Conservation (phyloP, 2,113 vertebrate species). For the Cygnus buccinator region DNA sequence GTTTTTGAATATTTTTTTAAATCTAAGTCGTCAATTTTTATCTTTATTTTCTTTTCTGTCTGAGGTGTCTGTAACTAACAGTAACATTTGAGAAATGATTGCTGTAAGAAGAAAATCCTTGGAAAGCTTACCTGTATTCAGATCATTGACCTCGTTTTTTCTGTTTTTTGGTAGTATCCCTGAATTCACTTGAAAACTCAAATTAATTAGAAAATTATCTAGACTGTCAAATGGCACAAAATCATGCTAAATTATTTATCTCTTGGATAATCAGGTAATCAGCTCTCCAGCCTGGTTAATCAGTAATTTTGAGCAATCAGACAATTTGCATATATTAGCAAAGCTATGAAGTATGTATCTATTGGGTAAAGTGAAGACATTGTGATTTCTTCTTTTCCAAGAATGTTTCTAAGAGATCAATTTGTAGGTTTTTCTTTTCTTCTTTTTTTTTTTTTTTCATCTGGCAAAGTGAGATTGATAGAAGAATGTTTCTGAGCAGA, state of each 20-base stretch:
- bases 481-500: neutral
- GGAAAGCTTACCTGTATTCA: conserved; percentile 9
- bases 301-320: conserved; percentile 46
- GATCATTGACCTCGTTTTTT: neutral
- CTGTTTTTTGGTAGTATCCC: neutral
- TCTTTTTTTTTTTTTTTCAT: neutral
- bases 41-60: neutral
- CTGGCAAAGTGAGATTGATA: neutral
- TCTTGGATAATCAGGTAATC: conserved; percentile 61
- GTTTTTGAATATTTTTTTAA: neutral
- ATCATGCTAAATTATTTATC: conserved; percentile 49
- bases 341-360: conserved; percentile 45
- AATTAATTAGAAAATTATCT: conserved; percentile 63
- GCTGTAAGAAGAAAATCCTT: conserved; percentile 28
- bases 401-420: neutral
- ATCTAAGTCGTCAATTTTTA: neutral
- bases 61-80: neutral
- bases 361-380: conserved; percentile 18
- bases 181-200: conserved; percentile 47
- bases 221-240: conserved; percentile 56
- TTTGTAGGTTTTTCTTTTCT: neutral
- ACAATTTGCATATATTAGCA: conserved; percentile 52
- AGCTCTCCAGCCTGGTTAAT: conserved; percentile 45
- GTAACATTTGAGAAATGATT: neutral
- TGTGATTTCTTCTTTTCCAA: neutral